phyloP scores from a whole-genome alignment of 2,888 invertebrate species.

The Endotricha flammealis region DNA sequence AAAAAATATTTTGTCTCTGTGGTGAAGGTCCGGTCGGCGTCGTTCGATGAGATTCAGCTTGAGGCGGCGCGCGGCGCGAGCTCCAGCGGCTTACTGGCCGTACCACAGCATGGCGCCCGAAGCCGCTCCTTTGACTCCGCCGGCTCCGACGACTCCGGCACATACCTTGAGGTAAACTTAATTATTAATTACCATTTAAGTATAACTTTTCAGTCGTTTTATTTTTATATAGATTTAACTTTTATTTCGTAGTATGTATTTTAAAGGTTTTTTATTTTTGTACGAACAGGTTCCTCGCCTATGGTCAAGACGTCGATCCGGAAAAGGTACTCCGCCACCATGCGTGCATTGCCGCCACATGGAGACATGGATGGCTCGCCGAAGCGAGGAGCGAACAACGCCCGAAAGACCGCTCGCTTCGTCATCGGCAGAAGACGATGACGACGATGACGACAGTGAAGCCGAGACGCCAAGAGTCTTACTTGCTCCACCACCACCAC shows the following conservation, averaged over 20 bases:
- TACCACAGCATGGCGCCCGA: conserved; percentile 83
- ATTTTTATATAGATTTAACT: too few relatives aligned
- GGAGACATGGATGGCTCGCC: conserved; percentile 83
- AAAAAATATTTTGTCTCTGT: too few relatives aligned
- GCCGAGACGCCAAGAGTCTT: conserved; percentile 76
- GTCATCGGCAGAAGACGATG: conserved; percentile 66
- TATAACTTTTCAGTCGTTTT: background rate
- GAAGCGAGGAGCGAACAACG: conserved; percentile 59
- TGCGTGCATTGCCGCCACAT: conserved; percentile 88
- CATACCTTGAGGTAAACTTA: conserved; percentile 58
- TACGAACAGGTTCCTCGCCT: conserved; percentile 79
- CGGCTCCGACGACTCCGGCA: conserved; percentile 83
- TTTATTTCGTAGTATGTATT: too few relatives aligned
- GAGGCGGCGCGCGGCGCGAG: conserved; percentile 82
- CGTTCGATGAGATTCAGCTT: conserved; percentile 93
- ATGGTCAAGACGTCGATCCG: conserved; percentile 81
- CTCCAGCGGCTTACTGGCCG: conserved; percentile 76
- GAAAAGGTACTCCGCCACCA: conserved; percentile 82
- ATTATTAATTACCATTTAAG: background rate
- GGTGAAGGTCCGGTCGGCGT: conserved; percentile 91
- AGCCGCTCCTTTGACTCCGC: conserved; percentile 90
- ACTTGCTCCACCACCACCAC: conserved; percentile 79
- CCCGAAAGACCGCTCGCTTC: conserved; percentile 56
- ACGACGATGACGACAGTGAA: conserved; percentile 74
- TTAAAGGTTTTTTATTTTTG: conserved; percentile 7